Evolutionary conservation across 2,797 vertebrate species (phyloP).

Genomic region (Gymnoscopelus microlampas): DNA sequence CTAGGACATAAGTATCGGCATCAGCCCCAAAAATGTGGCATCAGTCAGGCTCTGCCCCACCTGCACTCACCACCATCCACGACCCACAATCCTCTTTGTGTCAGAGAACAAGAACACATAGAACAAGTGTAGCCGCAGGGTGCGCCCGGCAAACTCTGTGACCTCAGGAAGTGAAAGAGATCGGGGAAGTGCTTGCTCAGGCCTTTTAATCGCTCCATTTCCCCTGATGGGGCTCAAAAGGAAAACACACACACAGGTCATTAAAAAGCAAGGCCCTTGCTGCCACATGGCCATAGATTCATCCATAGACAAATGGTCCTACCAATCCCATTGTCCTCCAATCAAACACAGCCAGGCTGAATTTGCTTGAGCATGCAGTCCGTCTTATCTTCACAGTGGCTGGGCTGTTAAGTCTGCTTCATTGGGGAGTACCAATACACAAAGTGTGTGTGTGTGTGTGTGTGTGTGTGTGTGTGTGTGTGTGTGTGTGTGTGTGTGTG

Average conservation of each 20-base stretch:
- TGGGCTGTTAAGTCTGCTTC: neutral
- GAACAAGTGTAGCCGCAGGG: neutral
- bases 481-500: slow-evolving; percentile 3
- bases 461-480: slow-evolving; percentile 1
- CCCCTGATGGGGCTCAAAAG: neutral
- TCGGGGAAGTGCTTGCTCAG: slow-evolving; percentile 1
- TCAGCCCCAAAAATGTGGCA: too few species aligned
- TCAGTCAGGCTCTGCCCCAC: too few species aligned
- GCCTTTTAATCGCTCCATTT: slow-evolving; percentile 13
- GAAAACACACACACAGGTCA: slow-evolving; percentile 13
- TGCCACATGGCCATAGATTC: neutral
- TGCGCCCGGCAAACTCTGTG: neutral
- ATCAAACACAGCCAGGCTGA: neutral
- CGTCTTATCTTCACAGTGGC: neutral
- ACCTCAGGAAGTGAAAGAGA: slow-evolving; percentile 10
- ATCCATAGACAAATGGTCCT: neutral
- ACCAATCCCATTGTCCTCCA: neutral
- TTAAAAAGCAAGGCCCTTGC: slow-evolving; percentile 9
- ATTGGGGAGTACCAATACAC: neutral
- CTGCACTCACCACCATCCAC: too few species aligned
- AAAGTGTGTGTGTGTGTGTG: neutral
- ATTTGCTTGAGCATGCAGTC: neutral
- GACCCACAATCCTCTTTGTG: too few species aligned
- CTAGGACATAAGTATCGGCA: too few species aligned
- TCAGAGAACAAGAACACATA: too few species aligned